These are phyloP conservation scores for Drosophila acutilabella DNA, from an alignment of 2,888 invertebrate genomes.

Conservation along the genomic window DNA sequence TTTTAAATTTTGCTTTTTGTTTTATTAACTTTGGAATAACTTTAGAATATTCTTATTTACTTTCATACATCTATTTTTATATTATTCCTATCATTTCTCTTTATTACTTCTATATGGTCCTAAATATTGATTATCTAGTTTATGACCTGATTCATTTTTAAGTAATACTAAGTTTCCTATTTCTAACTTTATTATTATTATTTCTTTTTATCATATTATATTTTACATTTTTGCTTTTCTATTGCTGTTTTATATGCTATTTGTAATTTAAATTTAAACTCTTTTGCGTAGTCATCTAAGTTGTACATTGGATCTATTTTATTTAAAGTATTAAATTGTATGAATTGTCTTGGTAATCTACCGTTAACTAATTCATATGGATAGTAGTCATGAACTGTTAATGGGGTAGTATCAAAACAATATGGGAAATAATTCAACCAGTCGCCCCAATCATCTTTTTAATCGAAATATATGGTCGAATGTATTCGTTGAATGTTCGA, in stretches of 20 bases:
- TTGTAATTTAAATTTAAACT: conserved; percentile 3
- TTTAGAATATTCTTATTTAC: conserved; percentile 10
- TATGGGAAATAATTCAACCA: conserved; percentile 9
- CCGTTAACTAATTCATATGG: not conserved
- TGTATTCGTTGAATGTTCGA: conserved; percentile 7
- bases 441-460: conserved; percentile 1
- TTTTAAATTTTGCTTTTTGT: too few relatives aligned
- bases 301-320: conserved; percentile 6
- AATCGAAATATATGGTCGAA: not conserved
- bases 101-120: conserved; percentile 9
- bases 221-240: too few relatives aligned
- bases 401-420: conserved; percentile 6
- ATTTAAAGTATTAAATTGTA: not conserved
- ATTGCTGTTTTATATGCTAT: too few relatives aligned
- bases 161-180: too few relatives aligned
- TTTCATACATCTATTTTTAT: not conserved
- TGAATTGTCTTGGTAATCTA: not conserved
- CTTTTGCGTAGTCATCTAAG: conserved; percentile 7
- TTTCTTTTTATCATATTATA: too few relatives aligned
- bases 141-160: too few relatives aligned
- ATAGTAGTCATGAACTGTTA: not conserved
- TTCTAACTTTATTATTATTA: too few relatives aligned
- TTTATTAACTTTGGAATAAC: conserved; percentile 9
- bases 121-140: conserved; percentile 2
- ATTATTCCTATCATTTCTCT: conserved; percentile 13